Percentiles rank a stretch among this genome's conserved stretches.
phyloP scores from a whole-genome alignment of 2,113 vertebrate genomes.

The Micromys minutus region DNA sequence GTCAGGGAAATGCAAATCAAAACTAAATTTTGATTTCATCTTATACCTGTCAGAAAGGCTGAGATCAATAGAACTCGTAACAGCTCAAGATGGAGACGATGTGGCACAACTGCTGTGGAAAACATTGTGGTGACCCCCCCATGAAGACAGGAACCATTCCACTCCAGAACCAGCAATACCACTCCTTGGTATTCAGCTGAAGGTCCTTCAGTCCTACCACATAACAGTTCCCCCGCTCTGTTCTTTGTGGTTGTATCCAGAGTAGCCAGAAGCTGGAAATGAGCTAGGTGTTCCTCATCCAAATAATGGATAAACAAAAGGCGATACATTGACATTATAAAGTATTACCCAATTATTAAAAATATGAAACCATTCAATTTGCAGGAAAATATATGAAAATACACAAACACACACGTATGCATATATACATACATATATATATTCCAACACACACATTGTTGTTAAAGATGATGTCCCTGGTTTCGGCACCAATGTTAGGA shows the following conservation, averaged over 20 bases:
- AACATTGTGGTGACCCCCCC: background rate
- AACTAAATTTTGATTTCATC: background rate
- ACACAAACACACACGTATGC: too few species aligned
- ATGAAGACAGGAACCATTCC: background rate
- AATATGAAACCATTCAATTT: background rate
- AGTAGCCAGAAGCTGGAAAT: background rate
- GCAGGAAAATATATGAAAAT: background rate
- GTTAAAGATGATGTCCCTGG: too few species aligned
- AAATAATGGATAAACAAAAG: background rate
- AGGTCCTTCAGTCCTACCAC: too few species aligned
- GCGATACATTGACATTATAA: background rate
- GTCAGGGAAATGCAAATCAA: background rate
- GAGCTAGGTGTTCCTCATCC: background rate
- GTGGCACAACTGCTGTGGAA: background rate
- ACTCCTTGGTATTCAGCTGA: background rate
- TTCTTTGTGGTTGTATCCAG: background rate
- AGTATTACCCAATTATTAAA: background rate
- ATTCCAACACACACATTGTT: too few species aligned
- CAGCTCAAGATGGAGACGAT: background rate
- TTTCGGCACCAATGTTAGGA: too few species aligned
- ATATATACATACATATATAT: too few species aligned
- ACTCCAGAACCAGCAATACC: background rate
- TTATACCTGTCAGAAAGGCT: background rate
- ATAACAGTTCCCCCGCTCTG: background rate
- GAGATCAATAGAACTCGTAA: background rate